Base-by-base conservation (phyloP, 2,797 vertebrate genomes). In the Phrynocephalus vlangalii region DNA sequence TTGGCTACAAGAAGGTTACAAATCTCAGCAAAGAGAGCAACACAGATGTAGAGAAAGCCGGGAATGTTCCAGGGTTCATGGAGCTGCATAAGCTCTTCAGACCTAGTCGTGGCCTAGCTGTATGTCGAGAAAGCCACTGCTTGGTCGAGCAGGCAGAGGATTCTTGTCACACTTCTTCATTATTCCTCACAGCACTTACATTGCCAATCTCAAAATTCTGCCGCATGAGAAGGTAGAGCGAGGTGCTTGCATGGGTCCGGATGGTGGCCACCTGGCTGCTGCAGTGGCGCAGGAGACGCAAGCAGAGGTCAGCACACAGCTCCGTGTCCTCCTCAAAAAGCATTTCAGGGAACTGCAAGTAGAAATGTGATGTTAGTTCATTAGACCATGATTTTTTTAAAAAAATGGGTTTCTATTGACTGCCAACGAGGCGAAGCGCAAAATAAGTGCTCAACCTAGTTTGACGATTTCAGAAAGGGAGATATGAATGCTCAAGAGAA, bases 161-260 rank as follows among this genome's bases (percentile, higher is more conserved):
- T 50, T 52, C 22, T 1, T 28, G 50, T 16, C 24, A 3, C 8
- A 0, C 68, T 1, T 6, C 24, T 24, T 33, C 22, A 20, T 28
- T 22, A 20, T 28, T 22, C 68, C 67, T 10, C 38, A 3, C 11
- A 3, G 84, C 22, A 20, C 96, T 96, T 93, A 99, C 98, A 10
- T 98, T 98, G 92, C 98, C 98, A 0, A 98, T 99, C 96, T 99
- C 98, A 72, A 98, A 99, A 95, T 99, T 99, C 94, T 99, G 98
- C 79, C 98, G 97, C 98, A 99, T 99, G 90, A 99, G 98, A 79
- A 99, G 97, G 95, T 99, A 99, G 83, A 99, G 98, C 0, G 98
- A 99, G 77, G 98, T 98, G 0, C 98, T 98, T 93, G 98, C 98
- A 0, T 99, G 98, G 18, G 96, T 97, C 91, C 98, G 97, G 82